A percentile compares a stretch with the other conserved stretches of the same genome.
phyloP scores from a whole-genome alignment of 2,888 invertebrate species.

The Limnephilus lunatus region DNA sequence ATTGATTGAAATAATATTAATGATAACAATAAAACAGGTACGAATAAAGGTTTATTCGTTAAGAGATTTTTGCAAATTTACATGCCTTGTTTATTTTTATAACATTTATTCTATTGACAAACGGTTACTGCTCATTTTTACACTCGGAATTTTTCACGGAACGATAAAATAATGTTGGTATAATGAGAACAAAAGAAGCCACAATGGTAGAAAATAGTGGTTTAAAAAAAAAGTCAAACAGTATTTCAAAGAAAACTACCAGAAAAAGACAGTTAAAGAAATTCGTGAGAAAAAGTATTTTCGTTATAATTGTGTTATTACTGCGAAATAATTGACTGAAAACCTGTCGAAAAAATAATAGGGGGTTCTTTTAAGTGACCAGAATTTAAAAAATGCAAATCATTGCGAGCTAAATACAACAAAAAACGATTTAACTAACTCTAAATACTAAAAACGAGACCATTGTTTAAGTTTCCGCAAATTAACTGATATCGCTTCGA shows the following conservation, averaged over 20 bases:
- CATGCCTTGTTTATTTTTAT: no score
- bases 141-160: no score
- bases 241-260: background rate
- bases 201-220: background rate
- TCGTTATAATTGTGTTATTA: background rate
- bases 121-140: no score
- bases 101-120: no score
- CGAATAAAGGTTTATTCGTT: no score
- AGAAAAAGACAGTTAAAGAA: background rate
- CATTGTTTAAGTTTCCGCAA: conserved; percentile 60
- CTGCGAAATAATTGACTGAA: background rate
- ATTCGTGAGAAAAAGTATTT: background rate
- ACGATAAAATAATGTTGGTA: no score
- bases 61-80: no score
- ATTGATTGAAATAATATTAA: no score
- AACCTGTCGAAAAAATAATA: background rate
- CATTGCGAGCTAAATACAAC: background rate
- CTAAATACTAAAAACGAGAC: conserved; percentile 50
- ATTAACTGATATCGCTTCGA: conserved; percentile 56
- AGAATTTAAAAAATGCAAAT: conserved; percentile 33
- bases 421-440: conserved; percentile 52
- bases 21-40: no score
- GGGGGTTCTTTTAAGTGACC: background rate
- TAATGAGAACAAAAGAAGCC: background rate
- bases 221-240: background rate